Base-by-base conservation (phyloP, 2,888 invertebrate species). In the Charanyca ferruginea region DNA sequence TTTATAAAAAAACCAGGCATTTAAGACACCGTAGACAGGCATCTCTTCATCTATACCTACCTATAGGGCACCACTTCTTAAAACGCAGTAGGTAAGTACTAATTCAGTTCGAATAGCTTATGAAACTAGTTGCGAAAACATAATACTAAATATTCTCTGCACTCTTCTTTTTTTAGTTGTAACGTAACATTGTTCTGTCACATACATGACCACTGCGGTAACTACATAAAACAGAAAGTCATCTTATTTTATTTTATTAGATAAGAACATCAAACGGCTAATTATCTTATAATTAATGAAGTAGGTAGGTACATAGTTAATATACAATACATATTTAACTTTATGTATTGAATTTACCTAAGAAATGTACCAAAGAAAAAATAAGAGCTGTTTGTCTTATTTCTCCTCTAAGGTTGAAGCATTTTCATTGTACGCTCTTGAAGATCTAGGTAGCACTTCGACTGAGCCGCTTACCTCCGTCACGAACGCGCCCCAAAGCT, bases 391-490 rank as follows among this genome's bases (percentile, higher is more conserved):
- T 48, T 59, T 53, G 51, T 51, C 53, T 68, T 62, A 65, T 63
- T 72, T 48, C 55, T 61, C 55, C 63, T 74, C 59, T 47, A 22
- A 64, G 74, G 71, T 73, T 66, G 63, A 81, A 78, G 65, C 76
- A 75, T 76, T 69, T 77, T 71, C 70, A 70, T 76, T 79, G 71
- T 76, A 63, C 64, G 69, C 65, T 74, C 41, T 60, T 77, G 71
- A 79, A 74, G 77, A 79, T 83, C 73, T 69, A 70, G 73, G 77
- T 61, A 65, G 82, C 77, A 77, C 77, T 81, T 78, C 77, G 80
- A 72, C 82, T 91, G 91, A 92, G 89, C 91, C 84, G 90, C 91
- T 93, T 92, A 93, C 87, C 84, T 85, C 81, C 83, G 82, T 80
- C 83, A 83, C 81, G 83, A 81, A 80, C 71, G 76, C 86, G 81